Base-by-base conservation (phyloP, 2,888 invertebrate species). In the Coenonympha glycerion region DNA sequence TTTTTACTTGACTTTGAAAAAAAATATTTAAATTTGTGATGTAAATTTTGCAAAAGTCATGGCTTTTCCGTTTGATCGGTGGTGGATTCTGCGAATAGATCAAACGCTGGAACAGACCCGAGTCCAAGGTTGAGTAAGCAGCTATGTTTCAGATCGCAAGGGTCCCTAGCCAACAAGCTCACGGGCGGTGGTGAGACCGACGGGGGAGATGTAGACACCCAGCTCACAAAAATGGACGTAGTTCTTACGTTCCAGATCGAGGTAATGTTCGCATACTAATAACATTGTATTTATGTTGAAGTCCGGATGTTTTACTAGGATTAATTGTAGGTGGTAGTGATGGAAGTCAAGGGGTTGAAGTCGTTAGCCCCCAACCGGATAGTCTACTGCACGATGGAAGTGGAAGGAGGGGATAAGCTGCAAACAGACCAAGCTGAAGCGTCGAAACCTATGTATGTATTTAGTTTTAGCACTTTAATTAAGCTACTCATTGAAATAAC, bases 381-480 rank as follows among this genome's bases (percentile, higher is more conserved):
- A 76, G 98, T 99, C 44, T 99, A 99, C 87, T 99, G 99, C 83
- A 99, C 99, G 16, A 99, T 99, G 99, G 99, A 99, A 87, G 98
- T 99, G 28, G 99, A 99, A 83, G 98, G 97, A 56, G 98, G 98
- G 36, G 98, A 98, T 74, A 99, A 99, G 79, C 89, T 99, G 55
- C 99, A 99, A 87, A 99, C 99, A 2, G 99, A 99, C 86, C 99
- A 99, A 86, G 99, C 99, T 0, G 99, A 99, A 87, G 99, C 99
- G 18, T 97, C 98, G 2, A 99, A 98, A 81, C 99, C 99, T 45
- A 96, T 96, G 96, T 93, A 76, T 90, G 90, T 37, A 16, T 15
- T 22, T 24, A 19, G n/a, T n/a, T n/a, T n/a, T n/a, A n/a, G n/a
- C n/a, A n/a, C n/a, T n/a, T n/a, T n/a, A n/a, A n/a, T n/a, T n/a